Evolutionary conservation across 2,888 invertebrate genomes (phyloP), one percentile per base, ranked within the genome.

Genomic region (Campoplex nolae): DNA sequence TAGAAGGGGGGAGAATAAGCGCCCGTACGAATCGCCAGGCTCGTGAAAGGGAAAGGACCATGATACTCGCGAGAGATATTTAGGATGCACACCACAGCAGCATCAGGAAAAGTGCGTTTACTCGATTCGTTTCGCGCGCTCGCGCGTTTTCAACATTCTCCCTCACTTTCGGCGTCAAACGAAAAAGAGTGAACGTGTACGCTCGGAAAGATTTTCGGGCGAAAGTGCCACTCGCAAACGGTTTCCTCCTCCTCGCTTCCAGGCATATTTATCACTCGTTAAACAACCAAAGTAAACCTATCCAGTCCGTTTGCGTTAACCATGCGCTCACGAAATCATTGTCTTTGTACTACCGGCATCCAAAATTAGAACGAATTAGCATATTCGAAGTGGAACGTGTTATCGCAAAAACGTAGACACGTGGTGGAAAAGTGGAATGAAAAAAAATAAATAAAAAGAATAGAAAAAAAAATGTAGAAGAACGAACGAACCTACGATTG

Each of bases 211-310:
- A 73, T 73, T 73, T 73, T 62, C 16, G 35, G 62, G 51, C 73
- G 73, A 80, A 80, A 65, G 80, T 62, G 73, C 62, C 51, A 80
- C 23, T 23, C 54, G 58, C 23, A 74, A 74, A 74, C n/a, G 23
- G 38, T 23, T 23, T 23, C 23, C 38, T n/a, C 38, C 56, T 38
- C 73, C 8, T 74, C 42, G 54, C 58, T n/a, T 71, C 51, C 71
- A 62, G 32, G 32, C 62, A 32, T 62, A 32, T 62, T 62, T 62
- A 62, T 62, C 62, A 32, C 62, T 62, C 62, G 62, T 16, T 62
- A 7, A 62, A 62, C 32, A 62, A 62, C 16, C 32, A 16, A 32
- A 16, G 62, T 16, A 62, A 62, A 62, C 32, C 32, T 62, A 62
- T 62, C 62, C 62, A 62, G 16, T 32, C 62, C 32, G 62, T 32